Base-by-base conservation (phyloP, 2,888 invertebrate species). In the Lasioglossum morio region DNA sequence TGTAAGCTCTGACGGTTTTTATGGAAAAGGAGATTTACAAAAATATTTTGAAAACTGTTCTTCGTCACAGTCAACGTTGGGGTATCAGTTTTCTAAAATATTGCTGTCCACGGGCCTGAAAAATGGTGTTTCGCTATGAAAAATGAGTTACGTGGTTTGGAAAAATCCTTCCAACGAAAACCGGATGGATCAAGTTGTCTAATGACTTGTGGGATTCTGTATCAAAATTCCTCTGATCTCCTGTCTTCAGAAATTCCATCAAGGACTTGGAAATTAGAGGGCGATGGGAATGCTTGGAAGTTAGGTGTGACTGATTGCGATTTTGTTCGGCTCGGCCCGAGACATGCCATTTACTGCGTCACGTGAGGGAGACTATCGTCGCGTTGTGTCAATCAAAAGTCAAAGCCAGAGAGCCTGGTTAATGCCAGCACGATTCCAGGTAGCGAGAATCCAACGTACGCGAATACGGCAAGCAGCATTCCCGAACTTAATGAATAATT, bases 221-320 rank as follows among this genome's bases (percentile, higher is more conserved):
- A 34, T 48, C n/a, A 75, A 30, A 85, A 48, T 19, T 60, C 43
- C 74, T 73, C n/a, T 27, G 53, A 57, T 14, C 27, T n/a, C 34
- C 43, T 8, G 8, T 14, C 48, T 34, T 43, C 14, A 19, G 27
- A 5, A 76, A 84, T 81, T 72, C 79, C 34, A 60, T 80, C 77
- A 43, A 30, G 30, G n/a, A 48, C 34, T 46, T 66, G 75, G 37
- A 79, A 76, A 85, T 79, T 72, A 27, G 14, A 57, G 66, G 30
- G 30, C 19, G 43, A 43, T 5, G 43, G 57, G 12, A 5, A 43
- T n/a, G 23, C 5, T 14, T 7, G 7, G 16, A 40, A 70, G 72
- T 81, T 57, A 73, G 23, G 40, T 57, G 73, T 48, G 57, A 73
- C 77, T 69, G 40, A 83, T 78, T 70, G 53, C 53, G 30, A 70